Evolutionary conservation across 2,113 vertebrate species (phyloP), one percentile per base, ranked within the genome.

Genomic region (Montifringilla adamsi): DNA sequence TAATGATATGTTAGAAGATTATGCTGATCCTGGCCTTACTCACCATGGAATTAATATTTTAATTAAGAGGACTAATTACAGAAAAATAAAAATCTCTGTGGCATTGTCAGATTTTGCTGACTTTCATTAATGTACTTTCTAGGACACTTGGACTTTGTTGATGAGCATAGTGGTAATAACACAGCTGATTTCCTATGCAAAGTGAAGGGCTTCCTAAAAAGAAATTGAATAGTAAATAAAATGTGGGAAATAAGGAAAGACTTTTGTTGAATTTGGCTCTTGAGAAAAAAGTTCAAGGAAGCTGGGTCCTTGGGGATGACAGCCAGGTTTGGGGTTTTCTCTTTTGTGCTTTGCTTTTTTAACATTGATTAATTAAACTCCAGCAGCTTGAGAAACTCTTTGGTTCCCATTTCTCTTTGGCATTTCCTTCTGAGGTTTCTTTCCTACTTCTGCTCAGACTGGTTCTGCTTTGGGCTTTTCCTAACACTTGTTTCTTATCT

Each of bases 21-120:
- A 84, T 90, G 75, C 64, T 93, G 82, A 68, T 68, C 75, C 79
- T 95, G 93, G 88, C 79, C 64, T 91, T 91, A 37, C 63, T 88
- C 86, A 41, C 55, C 35, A 18, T 72, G 58, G 63, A 73, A 84
- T 64, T 30, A 72, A 52, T 84, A 86, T 75, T 95, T 58, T 50
- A 70, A 55, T 49, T 79, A 59, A 80, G 64, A 89, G 49, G 77
- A 70, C 59, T 87, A 52, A 75, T 62, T 60, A 15, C 31, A 60
- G 79, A 64, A 80, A 85, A 97, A 91, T 83, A 90, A 95, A 94
- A 67, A 43, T 44, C 33, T 84, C 59, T 44, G 41, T 87, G 87
- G 55, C 0, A 0, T 2, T 90, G 70, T 81, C 82, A 95, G 90
- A 20, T 95, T 94, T 92, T 91, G 70, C 82, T 96, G 81, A 85